A percentile compares a stretch with the other conserved stretches of the same genome.
phyloP scores from a whole-genome alignment of 1,140 invertebrate genomes.

The Drosophila auraria region DNA sequence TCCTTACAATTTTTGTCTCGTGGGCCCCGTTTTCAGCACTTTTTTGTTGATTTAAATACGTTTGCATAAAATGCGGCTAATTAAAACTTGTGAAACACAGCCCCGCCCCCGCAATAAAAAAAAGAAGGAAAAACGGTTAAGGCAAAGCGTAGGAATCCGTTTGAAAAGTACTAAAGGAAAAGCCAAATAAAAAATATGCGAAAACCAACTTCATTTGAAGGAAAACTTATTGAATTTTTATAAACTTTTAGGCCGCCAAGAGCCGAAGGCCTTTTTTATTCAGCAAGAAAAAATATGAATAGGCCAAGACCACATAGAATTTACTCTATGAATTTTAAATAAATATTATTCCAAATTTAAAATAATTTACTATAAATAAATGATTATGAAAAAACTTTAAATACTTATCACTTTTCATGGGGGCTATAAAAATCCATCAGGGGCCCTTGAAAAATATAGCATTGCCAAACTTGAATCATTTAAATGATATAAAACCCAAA shows the following conservation, averaged over 20 bases:
- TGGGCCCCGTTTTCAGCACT: constrained; percentile 25
- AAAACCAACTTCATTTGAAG: constrained; percentile 61
- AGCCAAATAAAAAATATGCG: constrained; percentile 20
- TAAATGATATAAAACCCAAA: constrained; percentile 6
- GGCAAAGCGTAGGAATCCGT: constrained; percentile 23
- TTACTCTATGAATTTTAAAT: neutral
- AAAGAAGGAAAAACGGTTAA: constrained; percentile 27
- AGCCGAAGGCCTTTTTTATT: constrained; percentile 8
- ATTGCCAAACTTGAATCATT: neutral
- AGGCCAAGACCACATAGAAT: neutral
- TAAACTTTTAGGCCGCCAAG: constrained; percentile 45
- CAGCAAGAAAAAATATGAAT: constrained; percentile 25
- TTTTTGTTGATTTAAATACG: constrained; percentile 67
- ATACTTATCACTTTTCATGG: neutral
- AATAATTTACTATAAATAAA: neutral
- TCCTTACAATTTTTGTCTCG: constrained; percentile 23
- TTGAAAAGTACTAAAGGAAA: constrained; percentile 24
- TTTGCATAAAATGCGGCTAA: constrained; percentile 80
- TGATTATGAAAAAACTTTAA: neutral
- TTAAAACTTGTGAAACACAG: constrained; percentile 70
- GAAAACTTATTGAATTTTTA: constrained; percentile 78
- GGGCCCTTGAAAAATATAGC: neutral
- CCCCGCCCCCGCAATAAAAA: neutral
- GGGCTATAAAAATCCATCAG: neutral
- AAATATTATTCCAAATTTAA: neutral